These are phyloP conservation scores for Indri indri DNA, from an alignment of 2,113 vertebrate species.

Conservation along the genomic window DNA sequence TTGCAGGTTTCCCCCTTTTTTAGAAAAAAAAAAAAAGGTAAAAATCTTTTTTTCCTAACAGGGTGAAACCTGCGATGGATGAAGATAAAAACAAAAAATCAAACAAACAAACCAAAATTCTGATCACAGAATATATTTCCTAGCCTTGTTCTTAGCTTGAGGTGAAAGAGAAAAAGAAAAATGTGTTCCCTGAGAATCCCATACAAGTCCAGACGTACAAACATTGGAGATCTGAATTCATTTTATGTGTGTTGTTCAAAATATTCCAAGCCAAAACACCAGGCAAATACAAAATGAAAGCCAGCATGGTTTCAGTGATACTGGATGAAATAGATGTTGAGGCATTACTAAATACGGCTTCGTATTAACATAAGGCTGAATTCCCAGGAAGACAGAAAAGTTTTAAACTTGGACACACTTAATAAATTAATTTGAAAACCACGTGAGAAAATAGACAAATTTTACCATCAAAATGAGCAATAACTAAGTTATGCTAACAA, in stretches of 20 bases:
- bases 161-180: background rate
- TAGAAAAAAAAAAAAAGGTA: no score
- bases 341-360: background rate
- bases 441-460: background rate
- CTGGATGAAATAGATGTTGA: background rate
- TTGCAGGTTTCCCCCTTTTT: no score
- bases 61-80: background rate
- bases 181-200: background rate
- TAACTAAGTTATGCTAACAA: background rate
- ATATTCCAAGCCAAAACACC: background rate
- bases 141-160: background rate
- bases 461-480: background rate
- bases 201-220: background rate
- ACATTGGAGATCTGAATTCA: background rate
- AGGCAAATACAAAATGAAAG: background rate
- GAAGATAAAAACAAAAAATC: background rate
- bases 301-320: background rate
- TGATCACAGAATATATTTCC: background rate
- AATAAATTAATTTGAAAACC: background rate
- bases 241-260: background rate
- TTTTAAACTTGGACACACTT: background rate
- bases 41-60: background rate
- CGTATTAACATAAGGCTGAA: background rate
- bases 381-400: background rate
- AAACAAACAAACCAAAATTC: background rate